Conservation (phyloP, 2,113 vertebrate genomes). For the Bubo blakistoni region DNA sequence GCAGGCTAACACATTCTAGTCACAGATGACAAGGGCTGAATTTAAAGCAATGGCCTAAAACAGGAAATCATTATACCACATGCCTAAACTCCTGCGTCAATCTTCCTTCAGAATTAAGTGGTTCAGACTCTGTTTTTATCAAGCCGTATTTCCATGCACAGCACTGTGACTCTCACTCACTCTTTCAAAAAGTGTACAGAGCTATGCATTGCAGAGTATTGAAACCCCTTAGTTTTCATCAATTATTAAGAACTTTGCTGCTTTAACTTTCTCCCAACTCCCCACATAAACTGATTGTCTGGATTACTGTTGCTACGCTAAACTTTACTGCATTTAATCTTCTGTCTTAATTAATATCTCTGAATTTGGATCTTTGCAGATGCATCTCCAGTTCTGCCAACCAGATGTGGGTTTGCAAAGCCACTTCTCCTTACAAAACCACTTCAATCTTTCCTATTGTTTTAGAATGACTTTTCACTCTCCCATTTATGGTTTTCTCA, state of each 20-base stretch:
- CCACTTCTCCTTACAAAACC: background rate
- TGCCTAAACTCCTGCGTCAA: background rate
- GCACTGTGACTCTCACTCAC: background rate
- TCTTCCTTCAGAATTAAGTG: background rate
- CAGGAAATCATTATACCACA: background rate
- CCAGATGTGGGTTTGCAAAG: background rate
- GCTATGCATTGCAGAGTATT: background rate
- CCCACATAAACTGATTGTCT: background rate
- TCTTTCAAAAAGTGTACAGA: background rate
- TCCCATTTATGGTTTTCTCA: background rate
- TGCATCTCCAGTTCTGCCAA: background rate
- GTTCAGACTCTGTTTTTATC: background rate
- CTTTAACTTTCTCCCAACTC: background rate
- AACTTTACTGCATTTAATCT: background rate
- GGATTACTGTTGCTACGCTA: constrained; percentile 28
- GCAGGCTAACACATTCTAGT: background rate
- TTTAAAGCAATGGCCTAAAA: constrained; percentile 26
- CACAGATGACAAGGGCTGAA: background rate
- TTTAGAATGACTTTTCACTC: background rate
- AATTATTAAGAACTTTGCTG: background rate
- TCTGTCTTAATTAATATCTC: constrained; percentile 38
- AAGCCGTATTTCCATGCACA: background rate
- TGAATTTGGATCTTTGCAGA: constrained; percentile 36
- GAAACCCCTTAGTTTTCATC: background rate
- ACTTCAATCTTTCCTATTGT: background rate